Conservation (phyloP, 1,140 invertebrate species). For the Medauroidea extradentata region DNA sequence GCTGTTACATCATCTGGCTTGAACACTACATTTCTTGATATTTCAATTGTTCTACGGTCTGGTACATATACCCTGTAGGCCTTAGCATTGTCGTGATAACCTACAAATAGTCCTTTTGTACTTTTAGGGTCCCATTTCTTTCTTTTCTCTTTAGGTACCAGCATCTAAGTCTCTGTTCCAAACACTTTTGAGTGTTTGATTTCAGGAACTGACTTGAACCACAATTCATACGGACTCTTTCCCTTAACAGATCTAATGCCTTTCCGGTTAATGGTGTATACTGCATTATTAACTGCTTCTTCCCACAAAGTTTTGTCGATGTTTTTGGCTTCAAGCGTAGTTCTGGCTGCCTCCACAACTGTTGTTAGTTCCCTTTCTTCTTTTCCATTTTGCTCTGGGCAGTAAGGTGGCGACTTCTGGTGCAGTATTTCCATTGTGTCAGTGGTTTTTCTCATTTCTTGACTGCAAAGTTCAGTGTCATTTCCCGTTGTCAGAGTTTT, state of each 20-base stretch:
- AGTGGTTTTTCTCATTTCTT: no score
- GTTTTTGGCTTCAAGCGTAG: constrained; percentile 23
- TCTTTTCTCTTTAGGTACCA: constrained; percentile 5
- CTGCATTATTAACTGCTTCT: constrained; percentile 31
- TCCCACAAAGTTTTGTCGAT: constrained; percentile 33
- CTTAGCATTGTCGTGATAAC: constrained; percentile 3
- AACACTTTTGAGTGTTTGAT: neutral
- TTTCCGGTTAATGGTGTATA: constrained; percentile 31
- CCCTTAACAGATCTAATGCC: constrained; percentile 18
- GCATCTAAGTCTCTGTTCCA: constrained; percentile 3
- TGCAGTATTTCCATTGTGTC: constrained; percentile 10
- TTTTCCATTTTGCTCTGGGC: constrained; percentile 36
- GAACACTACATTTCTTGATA: neutral
- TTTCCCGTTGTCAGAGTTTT: constrained; percentile 43
- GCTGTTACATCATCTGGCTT: constrained; percentile 20
- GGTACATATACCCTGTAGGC: neutral
- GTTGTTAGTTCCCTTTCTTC: constrained; percentile 41
- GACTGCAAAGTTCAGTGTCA: constrained; percentile 36
- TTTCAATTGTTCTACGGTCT: neutral
- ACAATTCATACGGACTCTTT: constrained; percentile 39
- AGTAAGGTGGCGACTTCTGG: constrained; percentile 26
- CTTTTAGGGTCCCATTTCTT: constrained; percentile 10
- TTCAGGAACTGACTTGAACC: constrained; percentile 19
- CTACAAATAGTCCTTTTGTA: constrained; percentile 6
- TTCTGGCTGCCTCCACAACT: constrained; percentile 41